phyloP scores from a whole-genome alignment of 2,113 vertebrate genomes.

The Ellobius talpinus region DNA sequence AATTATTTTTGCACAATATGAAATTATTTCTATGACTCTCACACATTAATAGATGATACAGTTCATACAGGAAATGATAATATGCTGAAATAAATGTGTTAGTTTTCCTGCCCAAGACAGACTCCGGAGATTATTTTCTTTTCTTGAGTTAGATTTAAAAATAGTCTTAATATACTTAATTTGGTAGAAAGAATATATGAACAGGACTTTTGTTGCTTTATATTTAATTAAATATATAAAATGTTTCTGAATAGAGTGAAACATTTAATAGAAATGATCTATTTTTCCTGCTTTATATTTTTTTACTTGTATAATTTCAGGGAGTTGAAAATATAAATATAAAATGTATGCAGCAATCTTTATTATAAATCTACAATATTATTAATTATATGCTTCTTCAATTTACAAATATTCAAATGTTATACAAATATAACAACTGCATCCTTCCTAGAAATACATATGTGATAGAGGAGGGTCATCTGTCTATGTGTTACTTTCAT shows the following conservation, averaged over 20 bases:
- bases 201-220: not conserved
- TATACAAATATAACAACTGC: not conserved
- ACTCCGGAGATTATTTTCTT: not conserved
- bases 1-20: not conserved
- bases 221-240: conserved; percentile 2
- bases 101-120: not conserved
- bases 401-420: not conserved
- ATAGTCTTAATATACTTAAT: not conserved
- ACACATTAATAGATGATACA: not conserved
- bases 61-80: not conserved
- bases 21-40: not conserved
- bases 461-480: too few species aligned
- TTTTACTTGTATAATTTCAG: not conserved
- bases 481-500: too few species aligned
- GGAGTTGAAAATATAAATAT: not conserved
- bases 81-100: not conserved
- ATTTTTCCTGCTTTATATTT: not conserved
- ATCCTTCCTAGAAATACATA: not conserved
- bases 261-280: not conserved
- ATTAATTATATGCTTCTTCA: not conserved
- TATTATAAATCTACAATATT: not conserved
- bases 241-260: too few species aligned
- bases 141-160: not conserved
- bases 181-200: accelerated
- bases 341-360: not conserved